A percentile compares a stretch with the other conserved stretches of the same genome.
These are phyloP conservation scores for Phalacrocorax pelagicus DNA, from an alignment of 2,113 vertebrate genomes.

Conservation along the genomic window DNA sequence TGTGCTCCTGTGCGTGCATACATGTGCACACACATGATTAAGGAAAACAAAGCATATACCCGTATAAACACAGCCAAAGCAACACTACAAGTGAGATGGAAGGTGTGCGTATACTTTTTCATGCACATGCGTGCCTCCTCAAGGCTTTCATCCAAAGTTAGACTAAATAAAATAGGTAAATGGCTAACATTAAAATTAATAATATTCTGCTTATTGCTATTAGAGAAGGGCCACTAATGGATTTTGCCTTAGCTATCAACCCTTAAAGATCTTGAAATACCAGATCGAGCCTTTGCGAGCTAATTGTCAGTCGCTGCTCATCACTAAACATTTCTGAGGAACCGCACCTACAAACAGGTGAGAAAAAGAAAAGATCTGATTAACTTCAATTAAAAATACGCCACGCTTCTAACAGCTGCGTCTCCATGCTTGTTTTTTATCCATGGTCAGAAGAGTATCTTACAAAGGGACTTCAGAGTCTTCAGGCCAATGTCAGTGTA, in stretches of 20 bases:
- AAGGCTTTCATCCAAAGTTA: not conserved
- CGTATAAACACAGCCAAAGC: not conserved
- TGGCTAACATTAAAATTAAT: not conserved
- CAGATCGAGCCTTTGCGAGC: not conserved
- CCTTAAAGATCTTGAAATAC: not conserved
- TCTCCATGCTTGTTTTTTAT: not conserved
- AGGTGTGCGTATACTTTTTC: not conserved
- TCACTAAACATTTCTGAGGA: not conserved
- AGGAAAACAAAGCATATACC: not conserved
- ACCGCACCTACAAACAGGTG: rapidly evolving
- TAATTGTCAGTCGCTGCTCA: not conserved
- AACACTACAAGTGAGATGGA: not conserved
- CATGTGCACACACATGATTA: not conserved
- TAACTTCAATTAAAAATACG: not conserved
- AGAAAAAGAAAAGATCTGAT: not conserved
- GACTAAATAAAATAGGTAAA: not conserved
- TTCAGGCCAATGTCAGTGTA: not conserved
- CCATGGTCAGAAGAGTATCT: not conserved
- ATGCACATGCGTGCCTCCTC: rapidly evolving
- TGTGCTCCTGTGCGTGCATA: not conserved
- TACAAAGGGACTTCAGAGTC: not conserved
- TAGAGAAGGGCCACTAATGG: not conserved
- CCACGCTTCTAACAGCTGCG: not conserved
- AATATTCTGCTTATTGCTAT: not conserved
- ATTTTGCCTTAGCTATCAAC: not conserved